A percentile compares a stretch with the other conserved stretches of the same genome.
Evolutionary conservation across 2,888 invertebrate species (phyloP).

Genomic region (Ganaspis brasiliensis): DNA sequence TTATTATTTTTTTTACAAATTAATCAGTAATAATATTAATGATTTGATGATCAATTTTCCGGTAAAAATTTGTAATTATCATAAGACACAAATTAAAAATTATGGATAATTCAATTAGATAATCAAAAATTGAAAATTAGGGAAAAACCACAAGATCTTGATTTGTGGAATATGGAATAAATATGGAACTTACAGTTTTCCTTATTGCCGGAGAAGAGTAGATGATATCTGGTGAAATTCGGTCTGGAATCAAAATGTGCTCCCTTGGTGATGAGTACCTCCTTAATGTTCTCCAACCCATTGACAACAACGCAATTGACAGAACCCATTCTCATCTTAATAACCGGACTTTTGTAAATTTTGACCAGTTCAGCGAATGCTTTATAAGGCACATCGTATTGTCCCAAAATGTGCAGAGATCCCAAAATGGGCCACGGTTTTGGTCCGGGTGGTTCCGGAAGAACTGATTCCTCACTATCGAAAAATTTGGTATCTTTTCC

Average conservation of each 20-base stretch:
- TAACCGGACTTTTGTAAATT: conserved; percentile 82
- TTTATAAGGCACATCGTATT: conserved; percentile 84
- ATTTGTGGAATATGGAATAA: no score
- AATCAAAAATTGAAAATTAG: no score
- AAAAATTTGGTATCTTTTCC: conserved; percentile 39
- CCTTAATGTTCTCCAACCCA: conserved; percentile 83
- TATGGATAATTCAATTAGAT: no score
- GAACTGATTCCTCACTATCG: conserved; percentile 60
- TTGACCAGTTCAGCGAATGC: conserved; percentile 82
- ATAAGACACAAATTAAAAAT: no score
- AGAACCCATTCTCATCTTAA: conserved; percentile 82
- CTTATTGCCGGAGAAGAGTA: conserved; percentile 85
- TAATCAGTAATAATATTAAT: no score
- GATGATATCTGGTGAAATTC: conserved; percentile 84
- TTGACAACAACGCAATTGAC: conserved; percentile 83
- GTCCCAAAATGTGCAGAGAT: conserved; percentile 82
- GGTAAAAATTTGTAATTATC: no score
- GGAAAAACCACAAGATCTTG: no score
- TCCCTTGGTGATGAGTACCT: conserved; percentile 83
- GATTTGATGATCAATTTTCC: no score
- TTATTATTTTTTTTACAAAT: no score
- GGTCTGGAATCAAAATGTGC: conserved; percentile 85
- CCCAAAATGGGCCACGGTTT: conserved; percentile 83
- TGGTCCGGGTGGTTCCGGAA: conserved; percentile 82
- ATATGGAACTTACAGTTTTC: conserved; percentile 85